Evolutionary conservation across 23 tunicate species (phyloP).

Genomic region (Oikopleura albicans): DNA sequence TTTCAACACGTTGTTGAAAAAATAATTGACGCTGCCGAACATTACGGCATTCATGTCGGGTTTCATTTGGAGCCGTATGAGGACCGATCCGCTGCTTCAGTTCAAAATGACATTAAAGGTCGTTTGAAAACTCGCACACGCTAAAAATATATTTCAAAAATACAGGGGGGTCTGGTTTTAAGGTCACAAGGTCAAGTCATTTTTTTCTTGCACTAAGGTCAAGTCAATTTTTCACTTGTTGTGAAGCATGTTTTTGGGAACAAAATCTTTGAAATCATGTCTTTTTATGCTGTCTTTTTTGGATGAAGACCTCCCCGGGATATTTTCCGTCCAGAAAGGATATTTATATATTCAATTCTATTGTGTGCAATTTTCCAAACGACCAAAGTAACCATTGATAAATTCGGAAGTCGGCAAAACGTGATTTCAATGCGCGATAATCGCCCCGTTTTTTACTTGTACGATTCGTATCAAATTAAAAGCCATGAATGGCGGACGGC

Average conservation of each 20-base stretch:
- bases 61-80: conserved; percentile 85
- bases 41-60: conserved; percentile 38
- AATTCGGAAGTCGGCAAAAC: background rate
- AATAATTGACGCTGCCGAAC: conserved; percentile 29
- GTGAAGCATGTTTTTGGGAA: too few relatives aligned
- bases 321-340: too few relatives aligned
- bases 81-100: conserved; percentile 42
- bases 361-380: too few relatives aligned
- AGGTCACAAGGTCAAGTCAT: too few relatives aligned
- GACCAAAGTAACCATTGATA: background rate
- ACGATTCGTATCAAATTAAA: conserved; percentile 46
- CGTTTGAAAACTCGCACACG: conserved; percentile 21
- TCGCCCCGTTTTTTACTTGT: conserved; percentile 46
- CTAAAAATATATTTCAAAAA: too few relatives aligned
- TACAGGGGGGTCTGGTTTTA: too few relatives aligned
- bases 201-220: too few relatives aligned
- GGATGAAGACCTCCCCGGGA: too few relatives aligned
- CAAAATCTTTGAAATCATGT: too few relatives aligned
- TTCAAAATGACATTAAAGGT: conserved; percentile 31
- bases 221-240: too few relatives aligned
- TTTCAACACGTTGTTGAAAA: conserved; percentile 22
- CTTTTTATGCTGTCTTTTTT: too few relatives aligned
- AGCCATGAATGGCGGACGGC: conserved; percentile 31
- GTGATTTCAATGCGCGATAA: background rate
- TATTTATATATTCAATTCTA: too few relatives aligned